Conservation (phyloP, 2,888 invertebrate species). For the Geophilus truncorum region DNA sequence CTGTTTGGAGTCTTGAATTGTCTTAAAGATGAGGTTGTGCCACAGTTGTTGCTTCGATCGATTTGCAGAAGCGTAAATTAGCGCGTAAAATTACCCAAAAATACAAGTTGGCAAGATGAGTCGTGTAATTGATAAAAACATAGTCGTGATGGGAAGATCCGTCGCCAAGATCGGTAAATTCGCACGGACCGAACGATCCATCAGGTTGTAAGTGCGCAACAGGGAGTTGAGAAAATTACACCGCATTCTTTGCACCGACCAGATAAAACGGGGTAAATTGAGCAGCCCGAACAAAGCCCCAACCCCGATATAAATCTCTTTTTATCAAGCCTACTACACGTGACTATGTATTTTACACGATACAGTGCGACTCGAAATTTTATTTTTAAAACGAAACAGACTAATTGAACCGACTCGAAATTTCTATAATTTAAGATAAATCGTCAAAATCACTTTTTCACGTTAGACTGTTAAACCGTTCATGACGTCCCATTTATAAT, state of each 20-base stretch:
- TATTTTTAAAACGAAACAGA: neutral
- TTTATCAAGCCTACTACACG: too few relatives aligned
- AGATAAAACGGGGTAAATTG: conserved; percentile 12
- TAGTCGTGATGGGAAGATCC: neutral
- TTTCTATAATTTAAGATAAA: neutral
- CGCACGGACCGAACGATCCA: neutral
- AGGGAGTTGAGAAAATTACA: conserved; percentile 17
- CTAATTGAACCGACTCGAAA: neutral
- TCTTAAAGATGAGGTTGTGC: neutral
- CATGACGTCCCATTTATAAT: too few relatives aligned
- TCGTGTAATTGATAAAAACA: neutral
- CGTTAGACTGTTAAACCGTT: too few relatives aligned
- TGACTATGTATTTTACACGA: neutral
- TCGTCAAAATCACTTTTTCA: too few relatives aligned
- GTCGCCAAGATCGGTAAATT: neutral
- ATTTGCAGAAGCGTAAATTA: neutral
- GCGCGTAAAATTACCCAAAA: neutral
- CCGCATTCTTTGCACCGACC: conserved; percentile 14
- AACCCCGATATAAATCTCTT: conserved; percentile 7
- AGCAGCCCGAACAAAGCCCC: conserved; percentile 9
- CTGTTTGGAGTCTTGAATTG: neutral
- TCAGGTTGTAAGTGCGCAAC: conserved; percentile 15
- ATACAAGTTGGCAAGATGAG: neutral
- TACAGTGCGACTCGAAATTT: neutral
- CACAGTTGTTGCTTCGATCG: neutral